Conservation (phyloP, 2,888 invertebrate genomes). For the Melieria picta region DNA sequence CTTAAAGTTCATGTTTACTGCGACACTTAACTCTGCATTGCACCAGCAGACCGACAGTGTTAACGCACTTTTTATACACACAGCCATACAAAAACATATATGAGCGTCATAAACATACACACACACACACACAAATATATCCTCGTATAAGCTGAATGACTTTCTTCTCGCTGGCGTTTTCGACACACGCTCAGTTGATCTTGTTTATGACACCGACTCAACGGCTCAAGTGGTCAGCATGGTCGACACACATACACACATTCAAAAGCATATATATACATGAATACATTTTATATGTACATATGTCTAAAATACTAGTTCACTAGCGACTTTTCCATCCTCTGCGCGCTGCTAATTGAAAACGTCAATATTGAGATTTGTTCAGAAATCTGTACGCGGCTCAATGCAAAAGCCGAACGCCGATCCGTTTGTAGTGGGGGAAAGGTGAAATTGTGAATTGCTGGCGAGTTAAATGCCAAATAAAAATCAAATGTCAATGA, state of each 20-base stretch:
- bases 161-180: conserved; percentile 1
- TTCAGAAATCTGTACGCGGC: not conserved
- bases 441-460: conserved; percentile 28
- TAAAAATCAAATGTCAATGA: conserved; percentile 19
- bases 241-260: no score
- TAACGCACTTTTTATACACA: not conserved
- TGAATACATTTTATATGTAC: not conserved
- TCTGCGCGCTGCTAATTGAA: conserved; percentile 49
- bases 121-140: no score
- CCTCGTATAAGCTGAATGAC: not conserved
- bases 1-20: conserved; percentile 51
- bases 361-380: conserved; percentile 49
- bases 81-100: not conserved
- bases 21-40: conserved; percentile 8
- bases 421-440: conserved; percentile 1
- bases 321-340: conserved; percentile 40
- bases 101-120: no score
- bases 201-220: conserved; percentile 42
- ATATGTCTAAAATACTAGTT: no score
- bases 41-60: no score
- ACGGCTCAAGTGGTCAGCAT: not conserved
- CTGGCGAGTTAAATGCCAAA: conserved; percentile 8
- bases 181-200: conserved; percentile 11
- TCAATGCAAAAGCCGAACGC: no score
- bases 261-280: not conserved